A percentile compares a stretch with the other conserved stretches of the same genome.
These are phyloP conservation scores for Sparidentex hasta DNA, from an alignment of 2,797 vertebrate species.

Conservation along the genomic window DNA sequence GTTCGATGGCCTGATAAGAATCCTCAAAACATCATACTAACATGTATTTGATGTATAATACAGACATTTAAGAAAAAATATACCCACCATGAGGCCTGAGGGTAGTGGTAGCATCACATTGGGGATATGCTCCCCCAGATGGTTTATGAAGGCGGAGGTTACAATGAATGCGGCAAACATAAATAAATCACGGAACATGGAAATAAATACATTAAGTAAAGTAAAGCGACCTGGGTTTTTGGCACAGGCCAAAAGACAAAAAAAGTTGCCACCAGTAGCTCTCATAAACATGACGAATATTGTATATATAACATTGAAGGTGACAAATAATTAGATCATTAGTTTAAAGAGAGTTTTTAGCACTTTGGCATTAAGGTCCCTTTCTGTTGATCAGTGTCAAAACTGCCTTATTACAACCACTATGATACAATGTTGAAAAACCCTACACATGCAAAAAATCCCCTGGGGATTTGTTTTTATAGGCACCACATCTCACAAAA, in stretches of 20 bases:
- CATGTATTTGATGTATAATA: neutral
- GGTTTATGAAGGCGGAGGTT: neutral
- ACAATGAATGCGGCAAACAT: neutral
- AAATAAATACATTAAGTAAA: neutral
- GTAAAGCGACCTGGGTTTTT: neutral
- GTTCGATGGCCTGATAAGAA: neutral
- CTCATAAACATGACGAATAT: neutral
- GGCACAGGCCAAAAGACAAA: neutral
- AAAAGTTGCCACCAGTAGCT: neutral
- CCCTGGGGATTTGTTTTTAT: neutral
- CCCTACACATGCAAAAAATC: neutral
- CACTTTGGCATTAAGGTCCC: neutral
- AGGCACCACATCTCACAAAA: slow-evolving; percentile 21
- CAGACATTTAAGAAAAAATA: neutral
- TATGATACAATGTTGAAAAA: neutral
- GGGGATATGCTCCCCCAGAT: neutral
- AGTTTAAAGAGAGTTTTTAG: neutral
- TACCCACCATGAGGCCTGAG: neutral
- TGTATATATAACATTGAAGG: too few species aligned
- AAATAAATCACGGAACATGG: neutral
- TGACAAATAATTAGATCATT: neutral
- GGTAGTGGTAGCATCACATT: neutral
- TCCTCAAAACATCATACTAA: neutral
- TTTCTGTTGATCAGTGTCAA: neutral
- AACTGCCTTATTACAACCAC: neutral